Conservation (phyloP, 2,888 invertebrate genomes). For the Cacoxenus indagator region DNA sequence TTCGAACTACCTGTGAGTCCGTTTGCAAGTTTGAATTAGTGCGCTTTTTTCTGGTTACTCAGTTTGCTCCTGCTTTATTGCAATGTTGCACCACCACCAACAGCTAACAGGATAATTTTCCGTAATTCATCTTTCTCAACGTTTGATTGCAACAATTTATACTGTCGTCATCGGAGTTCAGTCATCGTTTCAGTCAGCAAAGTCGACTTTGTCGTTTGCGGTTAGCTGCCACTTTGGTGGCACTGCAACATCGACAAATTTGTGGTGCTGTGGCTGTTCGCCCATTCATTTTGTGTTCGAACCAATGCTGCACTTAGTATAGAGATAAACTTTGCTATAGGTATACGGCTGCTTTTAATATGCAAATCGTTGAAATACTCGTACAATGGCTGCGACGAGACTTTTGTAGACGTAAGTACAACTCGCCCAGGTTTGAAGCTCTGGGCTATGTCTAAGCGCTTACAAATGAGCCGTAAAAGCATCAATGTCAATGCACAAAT, state of each 20-base stretch:
- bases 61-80: slow-evolving; percentile 26
- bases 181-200: background rate
- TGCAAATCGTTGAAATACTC: too few species aligned
- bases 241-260: background rate
- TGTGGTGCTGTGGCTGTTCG: slow-evolving; percentile 23
- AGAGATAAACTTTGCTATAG: background rate
- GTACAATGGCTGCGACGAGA: too few species aligned
- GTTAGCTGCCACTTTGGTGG: background rate
- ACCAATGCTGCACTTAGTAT: background rate
- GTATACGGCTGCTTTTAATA: background rate
- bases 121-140: slow-evolving; percentile 60
- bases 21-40: background rate
- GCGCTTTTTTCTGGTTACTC: background rate
- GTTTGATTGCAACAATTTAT: slow-evolving; percentile 62
- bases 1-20: too few species aligned
- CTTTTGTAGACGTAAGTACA: too few species aligned
- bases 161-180: slow-evolving; percentile 30
- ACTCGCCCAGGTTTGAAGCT: background rate
- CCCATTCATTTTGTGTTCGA: background rate
- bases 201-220: background rate
- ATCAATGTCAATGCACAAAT: background rate
- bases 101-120: slow-evolving; percentile 62
- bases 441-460: background rate
- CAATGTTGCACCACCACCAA: slow-evolving; percentile 33
- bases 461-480: slow-evolving; percentile 3